Evolutionary conservation across 2,888 invertebrate genomes (phyloP), one percentile per base, ranked within the genome.

Genomic region (Papilio elwesi): DNA sequence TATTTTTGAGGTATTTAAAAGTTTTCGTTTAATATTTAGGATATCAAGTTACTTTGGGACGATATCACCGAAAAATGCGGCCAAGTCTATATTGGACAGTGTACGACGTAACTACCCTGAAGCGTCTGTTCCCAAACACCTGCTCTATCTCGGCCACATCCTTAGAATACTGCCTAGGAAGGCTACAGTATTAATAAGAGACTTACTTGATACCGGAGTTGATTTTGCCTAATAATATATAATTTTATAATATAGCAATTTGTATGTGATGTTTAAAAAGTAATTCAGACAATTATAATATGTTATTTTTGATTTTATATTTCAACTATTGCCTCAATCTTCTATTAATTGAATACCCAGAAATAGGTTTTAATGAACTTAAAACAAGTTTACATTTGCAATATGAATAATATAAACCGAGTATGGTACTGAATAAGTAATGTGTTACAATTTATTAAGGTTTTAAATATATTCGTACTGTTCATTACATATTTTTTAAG

Each of bases 11-110:
- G 43, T 43, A 43, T 43, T 43, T 43, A 43, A 43, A 6, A 6
- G 0, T 43, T 43, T 43, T 43, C 43, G 7, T 57, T 26, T 26
- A 57, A 6, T 15, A 43, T 62, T 4, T 86, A 96, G 96, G 80
- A 95, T 96, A 82, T 95, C 96, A 7, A 95, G 95, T 79, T 95
- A 95, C 81, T 95, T 96, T 78, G 96, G 96, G 11, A 95, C 95
- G 11, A 94, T 95, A 79, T 92, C 95, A 48, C 94, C 95, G 0
- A 81, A 84, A 2, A 90, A 93, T 59, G 96, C 95, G 9, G 96
- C 96, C 0, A 83, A 82, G 62, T 91, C 91, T 68, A 95, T 96
- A 67, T 85, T 96, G 16, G 94, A 95, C 57, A 95, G 95, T 43
- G 95, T 96, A 5, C 90, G 95, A 11, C 89, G 95, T 59, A 95